Percentiles rank a stretch among this genome's conserved stretches.
These are phyloP conservation scores for Acanthopleura granulata DNA, from an alignment of 2,888 invertebrate genomes.

Conservation along the genomic window DNA sequence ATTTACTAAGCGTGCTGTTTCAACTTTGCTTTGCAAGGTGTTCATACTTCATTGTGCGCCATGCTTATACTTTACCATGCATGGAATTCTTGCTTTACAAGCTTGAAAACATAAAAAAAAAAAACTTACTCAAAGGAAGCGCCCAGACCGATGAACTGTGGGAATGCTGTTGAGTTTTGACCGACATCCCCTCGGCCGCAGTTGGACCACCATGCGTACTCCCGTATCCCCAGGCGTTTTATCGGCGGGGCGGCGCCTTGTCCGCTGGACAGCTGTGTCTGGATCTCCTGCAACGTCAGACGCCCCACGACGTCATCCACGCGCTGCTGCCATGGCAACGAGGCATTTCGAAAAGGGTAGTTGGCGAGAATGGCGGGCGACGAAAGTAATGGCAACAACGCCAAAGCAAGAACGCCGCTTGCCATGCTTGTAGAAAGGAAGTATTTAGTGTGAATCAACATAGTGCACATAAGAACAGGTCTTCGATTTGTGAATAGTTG, in stretches of 20 bases:
- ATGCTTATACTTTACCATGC: too few species aligned
- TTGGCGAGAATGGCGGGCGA: not conserved
- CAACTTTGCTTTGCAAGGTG: too few species aligned
- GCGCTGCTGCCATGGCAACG: constrained; percentile 37
- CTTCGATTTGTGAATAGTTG: too few species aligned
- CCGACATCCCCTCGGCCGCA: constrained; percentile 33
- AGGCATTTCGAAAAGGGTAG: constrained; percentile 40
- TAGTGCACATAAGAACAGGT: too few species aligned
- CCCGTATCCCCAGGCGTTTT: constrained; percentile 17
- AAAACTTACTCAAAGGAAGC: constrained; percentile 38
- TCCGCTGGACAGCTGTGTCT: constrained; percentile 23
- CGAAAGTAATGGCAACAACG: not conserved
- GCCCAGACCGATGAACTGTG: constrained; percentile 46
- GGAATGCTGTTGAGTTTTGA: constrained; percentile 43
- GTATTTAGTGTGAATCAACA: too few species aligned
- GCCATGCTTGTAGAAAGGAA: too few species aligned
- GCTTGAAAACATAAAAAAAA: too few species aligned
- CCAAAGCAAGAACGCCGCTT: too few species aligned
- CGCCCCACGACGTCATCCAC: constrained; percentile 40
- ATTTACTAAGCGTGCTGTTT: too few species aligned
- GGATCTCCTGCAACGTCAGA: constrained; percentile 40
- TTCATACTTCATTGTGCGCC: too few species aligned
- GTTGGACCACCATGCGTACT: constrained; percentile 23
- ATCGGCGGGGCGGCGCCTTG: constrained; percentile 17
- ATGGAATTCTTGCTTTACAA: too few species aligned